Evolutionary conservation across 2,888 invertebrate species (phyloP).

Genomic region (Nasonovia ribisnigri): DNA sequence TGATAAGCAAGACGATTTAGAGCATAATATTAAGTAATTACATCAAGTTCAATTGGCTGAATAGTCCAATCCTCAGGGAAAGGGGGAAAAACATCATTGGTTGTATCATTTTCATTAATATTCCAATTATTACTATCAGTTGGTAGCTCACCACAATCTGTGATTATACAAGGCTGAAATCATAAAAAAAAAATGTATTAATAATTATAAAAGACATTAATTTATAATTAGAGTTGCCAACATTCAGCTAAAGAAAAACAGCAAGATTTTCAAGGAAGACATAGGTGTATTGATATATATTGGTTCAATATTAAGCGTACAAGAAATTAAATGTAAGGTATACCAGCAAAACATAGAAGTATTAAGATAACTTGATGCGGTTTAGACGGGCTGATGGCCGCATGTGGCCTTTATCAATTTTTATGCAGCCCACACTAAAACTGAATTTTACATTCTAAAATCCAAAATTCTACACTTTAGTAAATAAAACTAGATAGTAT

Average conservation of each 20-base stretch:
- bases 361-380: neutral
- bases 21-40: conserved; percentile 49
- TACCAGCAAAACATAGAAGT: neutral
- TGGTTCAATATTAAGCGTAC: neutral
- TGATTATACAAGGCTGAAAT: conserved; percentile 76
- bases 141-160: conserved; percentile 81
- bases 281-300: neutral
- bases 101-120: conserved; percentile 78
- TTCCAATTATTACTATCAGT: conserved; percentile 76
- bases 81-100: conserved; percentile 80
- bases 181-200: conserved; percentile 67
- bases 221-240: neutral
- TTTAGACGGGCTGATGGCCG: too few species aligned
- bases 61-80: conserved; percentile 82
- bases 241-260: neutral
- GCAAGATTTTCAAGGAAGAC: neutral
- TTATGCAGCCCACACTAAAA: too few species aligned
- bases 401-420: too few species aligned
- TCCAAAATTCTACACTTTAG: too few species aligned
- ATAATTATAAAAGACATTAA: conserved; percentile 24
- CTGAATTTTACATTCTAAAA: too few species aligned
- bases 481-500: too few species aligned
- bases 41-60: conserved; percentile 66
- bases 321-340: neutral
- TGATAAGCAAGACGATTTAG: conserved; percentile 36